Base-by-base conservation (phyloP, 2,888 invertebrate genomes). In the Cerastis rubricosa region DNA sequence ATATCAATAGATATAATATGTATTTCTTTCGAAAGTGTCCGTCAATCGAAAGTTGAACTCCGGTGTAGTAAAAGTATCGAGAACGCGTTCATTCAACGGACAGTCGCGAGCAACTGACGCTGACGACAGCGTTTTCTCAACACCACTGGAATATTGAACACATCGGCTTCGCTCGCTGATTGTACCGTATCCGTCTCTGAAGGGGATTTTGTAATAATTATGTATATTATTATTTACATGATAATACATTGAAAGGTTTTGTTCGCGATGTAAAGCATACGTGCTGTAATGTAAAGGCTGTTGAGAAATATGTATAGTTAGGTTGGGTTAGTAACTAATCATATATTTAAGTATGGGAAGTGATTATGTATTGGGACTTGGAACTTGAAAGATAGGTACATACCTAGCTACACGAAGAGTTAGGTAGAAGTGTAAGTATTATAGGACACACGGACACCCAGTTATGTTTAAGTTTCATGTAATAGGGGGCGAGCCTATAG, bases 101-200 rank as follows among this genome's bases (percentile, higher is more conserved):
- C 80, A 79, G 71, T 85, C 85, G 83, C 79, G 78, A 57, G 66
- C 80, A 85, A 88, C 88, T 87, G 88, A 78, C 72, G 72, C 86
- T 80, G 80, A 71, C 77, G 78, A 35, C 29, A 35, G 59, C 47
- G 67, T 81, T 76, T 78, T 71, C 76, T 76, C 51, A 73, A 86
- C 65, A 68, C 51, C 66, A 40, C 45, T 19, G 14, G 25, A 64
- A 43, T 64, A 25, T 43, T 72, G 63, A 54, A 45, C 59, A 71
- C 59, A 64, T 43, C 69, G 22, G n/a, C 59, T 79, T 61, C 22
- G 63, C 63, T 59, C 45, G 25, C 54, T 71, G 76, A 63, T 84
- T 75, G 80, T 74, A 80, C 78, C 25, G 45, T 69, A 67, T 71
- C 29, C 67, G 51, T 74, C 65, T 57, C 17, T 61, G 57, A 54